Evolutionary conservation across 2,888 invertebrate genomes (phyloP), one percentile per base, ranked within the genome.

Genomic region (Leucozona laternaria): DNA sequence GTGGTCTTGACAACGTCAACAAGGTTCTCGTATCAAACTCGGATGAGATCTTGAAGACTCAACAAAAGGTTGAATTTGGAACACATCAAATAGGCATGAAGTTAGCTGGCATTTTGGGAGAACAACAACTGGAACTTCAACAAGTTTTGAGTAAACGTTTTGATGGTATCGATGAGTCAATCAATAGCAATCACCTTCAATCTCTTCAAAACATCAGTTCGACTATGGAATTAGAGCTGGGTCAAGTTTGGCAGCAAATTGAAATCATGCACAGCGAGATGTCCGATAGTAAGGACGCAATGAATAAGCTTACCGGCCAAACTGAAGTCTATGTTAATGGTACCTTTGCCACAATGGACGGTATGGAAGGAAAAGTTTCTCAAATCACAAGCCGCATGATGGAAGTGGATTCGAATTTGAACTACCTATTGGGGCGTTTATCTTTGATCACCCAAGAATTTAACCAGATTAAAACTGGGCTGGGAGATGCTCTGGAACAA

Each of bases 221-320:
- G 0, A 95, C 96, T 90, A 95, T 97, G 90, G 97, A 97, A 89
- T 93, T 95, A 15, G 97, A 97, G 91, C 96, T 97, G 91, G 95
- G 96, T 88, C 96, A 97, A 91, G 97, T 98, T 17, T 97, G 97
- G 97, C 93, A 97, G 25, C 97, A 97, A 92, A 97, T 98, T 89
- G 97, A 97, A 88, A 96, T 96, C 77, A 97, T 98, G 96, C 96
- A 96, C 91, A 95, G 96, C 89, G 97, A 97, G 91, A 95, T 98
- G 90, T 95, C 95, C 37, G 95, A 95, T 81, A 97, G 95, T 90
- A 95, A 96, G 60, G 94, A 94, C 50, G 94, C 96, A 3, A 92
- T 98, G n/a, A 95, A 95, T 84, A 95, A 95, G 88, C 94, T 98
- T 48, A 93, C 93, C 93, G 94, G 95, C 89, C 96, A 96, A 91